Conservation (phyloP, 2,888 invertebrate species). For the Germaria angustata region DNA sequence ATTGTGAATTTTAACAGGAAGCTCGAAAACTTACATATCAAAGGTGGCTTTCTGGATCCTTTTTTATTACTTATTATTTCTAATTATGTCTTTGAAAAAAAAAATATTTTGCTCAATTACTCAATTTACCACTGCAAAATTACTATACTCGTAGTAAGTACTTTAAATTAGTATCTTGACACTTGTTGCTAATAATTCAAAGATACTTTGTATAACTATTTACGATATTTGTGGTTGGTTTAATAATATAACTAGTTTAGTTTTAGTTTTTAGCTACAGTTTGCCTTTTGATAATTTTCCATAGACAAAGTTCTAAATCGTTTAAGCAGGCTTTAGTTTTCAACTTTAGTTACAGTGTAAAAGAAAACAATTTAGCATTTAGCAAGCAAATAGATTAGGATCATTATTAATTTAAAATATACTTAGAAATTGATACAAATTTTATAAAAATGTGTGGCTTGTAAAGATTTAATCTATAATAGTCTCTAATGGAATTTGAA, state of each 20-base stretch:
- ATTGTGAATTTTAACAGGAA: too few relatives aligned
- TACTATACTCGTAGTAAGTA: too few relatives aligned
- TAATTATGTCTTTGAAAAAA: too few relatives aligned
- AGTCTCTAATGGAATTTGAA: too few relatives aligned
- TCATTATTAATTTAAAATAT: background rate
- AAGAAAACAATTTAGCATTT: background rate
- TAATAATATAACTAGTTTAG: background rate
- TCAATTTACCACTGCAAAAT: too few relatives aligned
- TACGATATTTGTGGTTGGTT: background rate
- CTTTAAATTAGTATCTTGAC: background rate
- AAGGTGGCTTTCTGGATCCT: too few relatives aligned
- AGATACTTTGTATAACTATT: background rate
- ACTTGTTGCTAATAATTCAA: background rate
- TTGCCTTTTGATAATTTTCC: background rate
- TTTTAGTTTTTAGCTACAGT: background rate
- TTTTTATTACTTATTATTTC: too few relatives aligned
- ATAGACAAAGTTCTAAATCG: background rate
- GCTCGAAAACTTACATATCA: too few relatives aligned
- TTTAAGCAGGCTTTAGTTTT: constrained; percentile 16
- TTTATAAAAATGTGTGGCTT: too few relatives aligned
- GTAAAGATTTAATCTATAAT: background rate
- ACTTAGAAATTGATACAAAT: too few relatives aligned
- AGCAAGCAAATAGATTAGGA: background rate
- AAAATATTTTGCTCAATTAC: too few relatives aligned
- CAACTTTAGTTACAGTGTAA: background rate